Base-by-base conservation (phyloP, 2,797 vertebrate species). In the Sarcoramphus papa region DNA sequence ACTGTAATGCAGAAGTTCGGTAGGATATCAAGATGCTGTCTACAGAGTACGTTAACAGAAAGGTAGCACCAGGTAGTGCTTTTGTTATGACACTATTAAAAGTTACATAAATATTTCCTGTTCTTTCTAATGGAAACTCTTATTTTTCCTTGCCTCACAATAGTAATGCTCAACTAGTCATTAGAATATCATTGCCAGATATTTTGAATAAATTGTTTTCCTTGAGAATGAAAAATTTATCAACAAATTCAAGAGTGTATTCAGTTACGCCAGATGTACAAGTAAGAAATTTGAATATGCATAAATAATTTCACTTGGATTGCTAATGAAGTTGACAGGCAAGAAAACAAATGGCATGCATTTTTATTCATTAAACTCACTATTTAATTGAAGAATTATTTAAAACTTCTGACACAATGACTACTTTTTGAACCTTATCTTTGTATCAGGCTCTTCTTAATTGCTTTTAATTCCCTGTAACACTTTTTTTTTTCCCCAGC, bases 281-380 rank as follows among this genome's bases (percentile, higher is more conserved):
- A 97, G 95, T 90, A 95, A 97, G 93, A 93, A 95, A 96, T 95
- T 93, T 97, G 96, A 97, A 92, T 96, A 96, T 94, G 96, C 91
- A 93, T 95, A 95, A 95, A 96, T 97, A 97, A 97, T 97, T 96
- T 97, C 88, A 72, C 76, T 96, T 90, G 95, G 95, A 93, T 96
- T 97, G 90, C 91, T 98, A 97, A 97, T 98, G 96, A 98, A 96
- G 90, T 94, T 97, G 96, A 96, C 87, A 97, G 91, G 87, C 90
- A 97, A 95, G 95, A 92, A 97, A 96, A 95, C 88, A 97, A 97
- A 93, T 21, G 31, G 50, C 65, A 74, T 94, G 81, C 53, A 40
- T 96, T 97, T 97, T 97, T 93, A 97, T 96, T 95, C 75, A 76
- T 96, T 97, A 85, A 93, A 87, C 53, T 94, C 45, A 79, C 97